phyloP scores from a whole-genome alignment of 2,797 vertebrate genomes.

The Carduelis carduelis region DNA sequence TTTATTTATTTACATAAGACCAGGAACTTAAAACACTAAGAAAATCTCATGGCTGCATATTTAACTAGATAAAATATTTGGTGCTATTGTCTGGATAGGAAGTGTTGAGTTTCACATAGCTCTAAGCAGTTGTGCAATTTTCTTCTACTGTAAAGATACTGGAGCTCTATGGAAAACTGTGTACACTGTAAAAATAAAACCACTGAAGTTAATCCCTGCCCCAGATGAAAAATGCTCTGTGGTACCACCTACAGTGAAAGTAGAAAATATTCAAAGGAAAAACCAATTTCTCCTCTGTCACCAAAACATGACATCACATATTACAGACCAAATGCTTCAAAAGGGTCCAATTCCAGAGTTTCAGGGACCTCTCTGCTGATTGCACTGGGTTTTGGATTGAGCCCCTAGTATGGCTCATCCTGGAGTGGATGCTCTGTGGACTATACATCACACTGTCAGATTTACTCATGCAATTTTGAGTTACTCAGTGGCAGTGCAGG shows the following conservation, averaged over 20 bases:
- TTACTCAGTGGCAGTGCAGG: conserved; percentile 13
- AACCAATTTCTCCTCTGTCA: background rate
- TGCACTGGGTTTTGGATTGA: background rate
- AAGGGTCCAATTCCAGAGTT: background rate
- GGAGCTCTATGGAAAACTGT: background rate
- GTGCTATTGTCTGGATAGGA: background rate
- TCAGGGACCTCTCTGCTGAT: background rate
- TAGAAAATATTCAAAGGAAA: background rate
- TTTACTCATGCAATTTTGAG: conserved; percentile 27
- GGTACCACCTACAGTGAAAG: background rate
- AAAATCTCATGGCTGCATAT: background rate
- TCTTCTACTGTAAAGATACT: background rate
- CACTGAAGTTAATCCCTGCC: background rate
- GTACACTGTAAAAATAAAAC: background rate
- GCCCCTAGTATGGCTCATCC: background rate
- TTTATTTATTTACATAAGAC: background rate
- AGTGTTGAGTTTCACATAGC: background rate
- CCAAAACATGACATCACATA: background rate
- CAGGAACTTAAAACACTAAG: background rate
- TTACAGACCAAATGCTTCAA: background rate
- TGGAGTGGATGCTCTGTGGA: background rate
- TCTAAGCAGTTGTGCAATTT: background rate
- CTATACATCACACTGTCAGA: conserved; percentile 29
- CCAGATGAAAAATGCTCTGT: background rate
- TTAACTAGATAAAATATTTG: background rate